Evolutionary conservation across 2,797 vertebrate genomes (phyloP), one percentile per base, ranked within the genome.

Genomic region (Silurus aristotelis): DNA sequence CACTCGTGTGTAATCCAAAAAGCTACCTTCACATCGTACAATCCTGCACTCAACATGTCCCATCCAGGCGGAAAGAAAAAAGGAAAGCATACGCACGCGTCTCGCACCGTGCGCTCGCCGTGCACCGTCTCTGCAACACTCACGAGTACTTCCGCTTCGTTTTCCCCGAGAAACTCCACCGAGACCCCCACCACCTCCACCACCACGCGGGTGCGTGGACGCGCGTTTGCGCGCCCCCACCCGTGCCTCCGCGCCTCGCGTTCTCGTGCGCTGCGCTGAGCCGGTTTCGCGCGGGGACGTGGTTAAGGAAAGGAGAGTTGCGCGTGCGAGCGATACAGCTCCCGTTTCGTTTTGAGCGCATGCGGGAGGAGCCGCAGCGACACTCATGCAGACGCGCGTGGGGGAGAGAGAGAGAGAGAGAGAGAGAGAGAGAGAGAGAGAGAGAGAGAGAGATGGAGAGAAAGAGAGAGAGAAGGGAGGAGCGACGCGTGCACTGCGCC

Each of bases 401-500:
- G 6, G 22, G 43, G 66, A 68, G 80, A 58, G 27, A 56, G 67
- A 10, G 79, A n/a, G 70, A 25, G 78, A 66, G 70, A 22, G 70
- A 61, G 77, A 60, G 84, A 58, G 77, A 81, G 61, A 63, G 73
- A 72, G 71, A 48, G 78, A 73, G 77, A 43, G 15, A 79, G 20
- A 46, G 73, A 56, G 22, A 70, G 66, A 68, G 80, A 58, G 27
- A 56, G 67, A 10, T 68, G 17, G 68, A 25, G 78, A 64, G 70
- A 22, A 60, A 61, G 77, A 60, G 84, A 58, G 10, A 79, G 43
- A 46, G 73, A 56, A 17, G 22, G 81, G 81, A n/a, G 81, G 55
- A 56, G 67, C 55, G 22, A 78, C 61, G 14, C 63, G 38, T 76
- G 72, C 46, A 55, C 60, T 84, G 75, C 72, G 55, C 43, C 77